phyloP scores from a whole-genome alignment of 2,797 vertebrate species.

The Limosa lapponica region DNA sequence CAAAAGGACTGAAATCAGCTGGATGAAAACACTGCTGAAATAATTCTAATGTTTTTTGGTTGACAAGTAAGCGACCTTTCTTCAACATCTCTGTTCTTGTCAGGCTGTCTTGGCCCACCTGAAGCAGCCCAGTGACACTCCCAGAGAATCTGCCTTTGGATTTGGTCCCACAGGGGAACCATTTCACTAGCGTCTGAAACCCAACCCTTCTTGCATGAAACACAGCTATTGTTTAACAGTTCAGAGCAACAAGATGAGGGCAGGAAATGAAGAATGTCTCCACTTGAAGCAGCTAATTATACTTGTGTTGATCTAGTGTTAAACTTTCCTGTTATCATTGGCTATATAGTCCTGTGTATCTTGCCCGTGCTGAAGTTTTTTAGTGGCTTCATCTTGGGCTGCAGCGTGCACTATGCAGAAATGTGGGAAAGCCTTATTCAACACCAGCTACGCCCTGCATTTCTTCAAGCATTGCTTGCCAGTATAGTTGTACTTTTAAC shows the following conservation, averaged over 20 bases:
- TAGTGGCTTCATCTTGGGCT: conserved; percentile 3
- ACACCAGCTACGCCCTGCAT: neutral
- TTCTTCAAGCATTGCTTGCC: neutral
- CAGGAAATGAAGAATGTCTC: conserved; percentile 66
- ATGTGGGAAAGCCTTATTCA: neutral
- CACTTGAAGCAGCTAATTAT: conserved; percentile 56
- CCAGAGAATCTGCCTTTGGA: conserved; percentile 15
- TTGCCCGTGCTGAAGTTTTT: conserved; percentile 14
- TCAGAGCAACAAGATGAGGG: conserved; percentile 20
- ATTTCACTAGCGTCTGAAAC: conserved; percentile 20
- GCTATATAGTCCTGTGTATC: neutral
- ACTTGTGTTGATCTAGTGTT: conserved; percentile 46
- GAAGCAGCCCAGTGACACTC: neutral
- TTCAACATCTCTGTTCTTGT: neutral
- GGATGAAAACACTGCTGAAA: neutral
- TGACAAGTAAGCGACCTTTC: neutral
- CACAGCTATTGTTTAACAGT: conserved; percentile 52
- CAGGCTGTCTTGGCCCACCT: neutral
- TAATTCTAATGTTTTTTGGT: neutral
- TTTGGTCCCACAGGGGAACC: neutral
- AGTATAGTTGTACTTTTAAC: neutral
- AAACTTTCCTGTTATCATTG: conserved; percentile 61
- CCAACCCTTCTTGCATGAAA: conserved; percentile 20
- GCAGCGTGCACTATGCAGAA: neutral
- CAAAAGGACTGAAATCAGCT: neutral